Evolutionary conservation across 1,140 invertebrate genomes (phyloP), one percentile per base, ranked within the genome.

Genomic region (Bombyx mandarina): DNA sequence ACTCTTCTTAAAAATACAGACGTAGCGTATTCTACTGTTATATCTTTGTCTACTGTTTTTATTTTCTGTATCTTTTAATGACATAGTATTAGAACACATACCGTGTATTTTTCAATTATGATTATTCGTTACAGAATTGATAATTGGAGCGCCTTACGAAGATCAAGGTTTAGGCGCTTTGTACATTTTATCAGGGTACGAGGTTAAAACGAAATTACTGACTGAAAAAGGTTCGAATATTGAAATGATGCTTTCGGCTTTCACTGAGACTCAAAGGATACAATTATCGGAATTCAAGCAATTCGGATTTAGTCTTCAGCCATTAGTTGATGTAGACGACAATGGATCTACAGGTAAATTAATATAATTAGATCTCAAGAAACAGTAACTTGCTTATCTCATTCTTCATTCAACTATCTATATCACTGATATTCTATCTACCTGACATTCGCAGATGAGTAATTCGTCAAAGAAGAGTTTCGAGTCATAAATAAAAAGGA

Each of bases 101-200:
- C 4, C 26, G 26, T 35, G 4, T 35, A 35, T 35, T 35, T 35
- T 35, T 35, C 4, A 35, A 35, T 35, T 35, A 5, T 35, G 2
- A 35, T 35, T 5, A 35, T 35, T 35, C 26, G 26, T 35, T 71
- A 2, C 65, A 83, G 80, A 82, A 68, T 61, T 82, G 49, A 67
- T 76, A 50, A 65, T 83, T 3, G 73, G 75, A 58, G 77, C 80
- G 7, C 80, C 80, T 2, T 81, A 75, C 52, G 77, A 79, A 61
- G 53, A 79, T 8, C 12, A 35, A 1, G 71, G 71, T 0, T 8
- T 52, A 10, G 79, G 79, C 12, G 67, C 68, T 1, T 58, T 83
- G 0, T 83, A 83, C 44, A 63, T 81, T n/a, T 22, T 81, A 2
- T 71, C 71, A 42, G 78, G 78, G 1, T 63, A 59, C 43, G 70